phyloP scores from a whole-genome alignment of 2,797 vertebrate genomes.

The Orientallactaga sibirica region DNA sequence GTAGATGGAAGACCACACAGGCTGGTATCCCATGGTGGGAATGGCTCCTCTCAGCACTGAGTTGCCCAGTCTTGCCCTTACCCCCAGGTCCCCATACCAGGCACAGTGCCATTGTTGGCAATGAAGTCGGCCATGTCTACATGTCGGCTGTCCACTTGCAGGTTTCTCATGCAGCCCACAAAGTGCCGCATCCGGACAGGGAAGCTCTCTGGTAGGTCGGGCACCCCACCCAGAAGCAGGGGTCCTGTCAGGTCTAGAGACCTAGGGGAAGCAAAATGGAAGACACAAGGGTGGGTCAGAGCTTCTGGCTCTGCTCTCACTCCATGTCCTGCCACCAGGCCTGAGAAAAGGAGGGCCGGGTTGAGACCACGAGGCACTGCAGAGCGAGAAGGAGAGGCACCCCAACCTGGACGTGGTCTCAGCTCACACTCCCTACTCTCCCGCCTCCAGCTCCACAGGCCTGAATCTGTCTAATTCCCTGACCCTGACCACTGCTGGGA shows the following conservation, averaged over 20 bases:
- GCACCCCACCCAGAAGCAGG: constrained; percentile 95
- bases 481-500: neutral
- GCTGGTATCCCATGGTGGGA: neutral
- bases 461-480: neutral
- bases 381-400: neutral
- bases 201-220: constrained; percentile 95
- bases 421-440: neutral
- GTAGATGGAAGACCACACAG: neutral
- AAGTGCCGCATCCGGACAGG: constrained; percentile 94
- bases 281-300: neutral
- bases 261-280: constrained; percentile 81
- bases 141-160: constrained; percentile 93
- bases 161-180: constrained; percentile 95
- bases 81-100: constrained; percentile 87
- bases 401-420: neutral
- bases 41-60: rapidly evolving
- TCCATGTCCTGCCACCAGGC: neutral
- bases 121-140: constrained; percentile 96
- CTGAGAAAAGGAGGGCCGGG: neutral
- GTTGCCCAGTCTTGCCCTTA: neutral
- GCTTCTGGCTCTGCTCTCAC: neutral
- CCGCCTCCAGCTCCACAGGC: neutral
- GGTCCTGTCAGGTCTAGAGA: constrained; percentile 97
- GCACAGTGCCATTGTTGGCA: constrained; percentile 96
- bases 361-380: neutral